phyloP scores from a whole-genome alignment of 2,888 invertebrate genomes.

The Nemapogon koenigi region DNA sequence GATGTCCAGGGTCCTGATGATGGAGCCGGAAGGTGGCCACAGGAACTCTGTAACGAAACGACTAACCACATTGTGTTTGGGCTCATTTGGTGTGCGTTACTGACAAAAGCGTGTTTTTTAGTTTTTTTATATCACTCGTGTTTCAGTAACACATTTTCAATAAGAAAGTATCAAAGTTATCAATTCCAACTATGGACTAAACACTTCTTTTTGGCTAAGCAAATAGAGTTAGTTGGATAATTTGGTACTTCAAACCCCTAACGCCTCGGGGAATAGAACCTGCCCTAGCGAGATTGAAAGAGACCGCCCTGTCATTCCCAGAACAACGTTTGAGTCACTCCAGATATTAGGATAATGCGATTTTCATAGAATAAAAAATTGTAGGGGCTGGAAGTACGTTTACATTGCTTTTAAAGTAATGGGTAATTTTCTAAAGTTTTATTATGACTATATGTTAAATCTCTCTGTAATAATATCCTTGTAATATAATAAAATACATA shows the following conservation, averaged over 20 bases:
- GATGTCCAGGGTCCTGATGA: no score
- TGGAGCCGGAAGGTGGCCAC: no score
- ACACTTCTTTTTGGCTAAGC: slow-evolving; percentile 34
- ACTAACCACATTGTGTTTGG: no score
- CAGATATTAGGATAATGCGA: slow-evolving; percentile 9
- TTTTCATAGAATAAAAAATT: slow-evolving; percentile 7
- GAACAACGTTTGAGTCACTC: slow-evolving; percentile 7
- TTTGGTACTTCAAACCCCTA: slow-evolving; percentile 23
- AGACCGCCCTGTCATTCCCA: slow-evolving; percentile 7
- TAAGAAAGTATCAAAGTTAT: slow-evolving; percentile 18
- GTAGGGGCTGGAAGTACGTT: neutral
- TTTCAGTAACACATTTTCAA: no score
- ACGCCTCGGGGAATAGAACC: slow-evolving; percentile 32
- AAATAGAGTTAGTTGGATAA: slow-evolving; percentile 53
- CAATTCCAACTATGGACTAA: slow-evolving; percentile 18
- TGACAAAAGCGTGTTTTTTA: no score
- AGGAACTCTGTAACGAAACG: no score
- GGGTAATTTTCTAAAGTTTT: no score
- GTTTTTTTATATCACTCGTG: no score
- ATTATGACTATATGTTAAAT: no score
- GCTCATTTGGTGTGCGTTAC: no score
- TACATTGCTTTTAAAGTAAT: slow-evolving; percentile 3
- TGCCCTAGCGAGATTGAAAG: slow-evolving; percentile 6
- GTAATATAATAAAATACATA: no score
- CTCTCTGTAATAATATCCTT: no score